Percentiles rank a stretch among this genome's conserved stretches.
phyloP scores from a whole-genome alignment of 2,888 invertebrate genomes.

The Tortrix viridana region DNA sequence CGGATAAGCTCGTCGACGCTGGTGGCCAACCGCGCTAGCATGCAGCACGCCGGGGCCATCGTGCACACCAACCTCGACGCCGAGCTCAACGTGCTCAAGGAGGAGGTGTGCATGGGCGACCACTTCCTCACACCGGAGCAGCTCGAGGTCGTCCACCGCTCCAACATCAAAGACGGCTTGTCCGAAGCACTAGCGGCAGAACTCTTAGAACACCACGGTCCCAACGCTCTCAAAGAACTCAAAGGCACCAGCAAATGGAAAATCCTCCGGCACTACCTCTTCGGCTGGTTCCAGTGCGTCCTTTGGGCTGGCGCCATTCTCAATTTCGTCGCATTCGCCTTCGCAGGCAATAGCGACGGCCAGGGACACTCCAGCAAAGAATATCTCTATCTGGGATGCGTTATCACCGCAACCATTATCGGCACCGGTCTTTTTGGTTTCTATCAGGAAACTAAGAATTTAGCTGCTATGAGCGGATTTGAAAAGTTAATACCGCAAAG shows the following conservation, averaged over 20 bases:
- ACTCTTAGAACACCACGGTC: constrained; percentile 82
- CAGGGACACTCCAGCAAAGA: constrained; percentile 61
- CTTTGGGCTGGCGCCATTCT: constrained; percentile 87
- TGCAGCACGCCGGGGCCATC: constrained; percentile 40
- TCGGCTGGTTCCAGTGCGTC: constrained; percentile 89
- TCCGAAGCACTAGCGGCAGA: constrained; percentile 79
- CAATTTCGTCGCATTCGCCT: constrained; percentile 84
- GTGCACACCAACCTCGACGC: constrained; percentile 39
- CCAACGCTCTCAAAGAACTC: constrained; percentile 85
- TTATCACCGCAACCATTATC: constrained; percentile 67
- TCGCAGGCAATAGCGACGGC: constrained; percentile 49
- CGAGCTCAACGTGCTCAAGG: constrained; percentile 63
- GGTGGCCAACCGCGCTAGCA: constrained; percentile 42
- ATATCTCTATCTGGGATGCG: constrained; percentile 72
- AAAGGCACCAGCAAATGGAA: constrained; percentile 85
- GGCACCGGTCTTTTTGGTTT: constrained; percentile 84
- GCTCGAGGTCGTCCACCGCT: constrained; percentile 72
- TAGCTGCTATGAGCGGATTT: constrained; percentile 93
- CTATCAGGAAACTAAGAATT: constrained; percentile 86
- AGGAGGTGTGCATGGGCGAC: constrained; percentile 71
- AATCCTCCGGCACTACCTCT: constrained; percentile 86
- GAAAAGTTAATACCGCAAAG: constrained; percentile 90
- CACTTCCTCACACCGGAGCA: constrained; percentile 74
- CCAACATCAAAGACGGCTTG: constrained; percentile 79
- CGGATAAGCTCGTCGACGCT: constrained; percentile 47